Base-by-base conservation (phyloP, 2,888 invertebrate genomes). In the Peribatodes rhomboidaria region DNA sequence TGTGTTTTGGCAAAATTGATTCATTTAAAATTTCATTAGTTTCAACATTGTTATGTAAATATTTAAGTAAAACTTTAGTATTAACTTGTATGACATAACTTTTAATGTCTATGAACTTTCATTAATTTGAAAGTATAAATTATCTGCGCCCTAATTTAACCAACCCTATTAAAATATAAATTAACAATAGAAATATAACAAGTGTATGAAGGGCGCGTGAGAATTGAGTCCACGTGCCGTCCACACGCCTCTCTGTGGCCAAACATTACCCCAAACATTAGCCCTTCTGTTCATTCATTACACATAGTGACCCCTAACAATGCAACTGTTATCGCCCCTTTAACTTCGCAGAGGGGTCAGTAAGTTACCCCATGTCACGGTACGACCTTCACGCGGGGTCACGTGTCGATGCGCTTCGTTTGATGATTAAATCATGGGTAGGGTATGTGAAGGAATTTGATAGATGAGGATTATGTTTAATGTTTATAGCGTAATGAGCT, bases 251-350 rank as follows among this genome's bases (percentile, higher is more conserved):
- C 42, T 60, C 65, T 77, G 84, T 85, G 80, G 79, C 83, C 80
- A 86, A 87, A 87, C 79, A 87, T 88, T 87, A 84, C 75, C 82
- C 82, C 81, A 86, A 87, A 87, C 79, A 87, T 88, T 87, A 84
- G 75, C 83, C 82, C 81, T 75, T 72, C 70, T 70, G 73, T 73
- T 76, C 78, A 76, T 77, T 79, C 46, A 59, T 56, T 61, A 67
- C 68, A 62, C 61, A 50, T 56, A 37, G 58, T 53, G 66, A 64
- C 61, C 60, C 66, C 60, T 73, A 73, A 90, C 87, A 89, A 88
- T 87, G 77, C 78, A 86, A 88, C 90, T 89, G 88, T 88, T 84
- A 89, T 88, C 84, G 79, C 74, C 72, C 69, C 76, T 73, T 31
- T 75, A 49, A 52, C 47, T 39, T 44, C n/a, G 49, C 44, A 31